Percentiles rank a stretch among this genome's conserved stretches.
phyloP scores from a whole-genome alignment of 2,113 vertebrate species.

The Dasyprocta punctata region DNA sequence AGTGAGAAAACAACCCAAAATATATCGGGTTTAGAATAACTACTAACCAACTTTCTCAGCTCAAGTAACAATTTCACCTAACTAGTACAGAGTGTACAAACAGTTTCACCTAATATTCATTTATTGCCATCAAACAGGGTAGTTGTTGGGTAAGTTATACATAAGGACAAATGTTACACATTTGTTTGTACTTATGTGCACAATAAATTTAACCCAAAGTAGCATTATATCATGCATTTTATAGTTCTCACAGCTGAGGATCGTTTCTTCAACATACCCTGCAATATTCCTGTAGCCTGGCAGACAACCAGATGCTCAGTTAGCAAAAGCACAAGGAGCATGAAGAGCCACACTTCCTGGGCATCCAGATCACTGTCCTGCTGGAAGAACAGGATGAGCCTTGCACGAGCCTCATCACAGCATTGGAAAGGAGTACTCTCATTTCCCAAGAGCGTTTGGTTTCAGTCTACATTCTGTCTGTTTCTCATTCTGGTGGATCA shows the following conservation, averaged over 20 bases:
- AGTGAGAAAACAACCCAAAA: not conserved
- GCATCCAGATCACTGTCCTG: not conserved
- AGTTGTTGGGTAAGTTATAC: not conserved
- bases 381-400: not conserved
- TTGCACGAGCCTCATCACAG: not conserved
- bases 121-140: not conserved
- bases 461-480: not conserved
- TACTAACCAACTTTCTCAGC: not conserved
- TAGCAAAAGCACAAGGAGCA: not conserved
- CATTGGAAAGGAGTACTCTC: not conserved
- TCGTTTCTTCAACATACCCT: fast-evolving
- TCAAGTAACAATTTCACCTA: not conserved
- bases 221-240: no score
- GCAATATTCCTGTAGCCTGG: not conserved
- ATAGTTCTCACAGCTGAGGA: not conserved
- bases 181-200: not conserved
- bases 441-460: not conserved
- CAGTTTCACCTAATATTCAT: not conserved
- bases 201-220: not conserved
- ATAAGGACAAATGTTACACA: not conserved
- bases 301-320: not conserved
- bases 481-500: not conserved
- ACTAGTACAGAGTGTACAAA: not conserved
- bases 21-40: not conserved
- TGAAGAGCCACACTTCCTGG: not conserved